Base-by-base conservation (phyloP, 2,888 invertebrate genomes). In the Chirona hameri region DNA sequence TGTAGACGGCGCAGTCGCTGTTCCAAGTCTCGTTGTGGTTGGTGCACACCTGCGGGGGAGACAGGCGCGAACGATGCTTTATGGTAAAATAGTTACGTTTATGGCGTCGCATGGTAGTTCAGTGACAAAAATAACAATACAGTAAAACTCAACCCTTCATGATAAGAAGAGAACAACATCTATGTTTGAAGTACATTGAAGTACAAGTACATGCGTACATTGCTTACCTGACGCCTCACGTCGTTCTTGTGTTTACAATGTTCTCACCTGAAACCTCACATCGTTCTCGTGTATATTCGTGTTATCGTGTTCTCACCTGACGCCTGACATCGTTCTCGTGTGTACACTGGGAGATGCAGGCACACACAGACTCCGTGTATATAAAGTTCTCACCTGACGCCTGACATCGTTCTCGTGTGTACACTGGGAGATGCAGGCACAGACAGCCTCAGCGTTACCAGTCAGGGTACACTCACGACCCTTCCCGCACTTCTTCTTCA, bases 1-100 rank as follows among this genome's bases (percentile, higher is more conserved):
- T 94, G 90, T 98, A 95, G 85, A 98, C 93, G 87, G 96, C 93
- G 89, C 98, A 99, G 89, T 98, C 97, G 21, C 96, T 96, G 82
- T 92, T 89, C 93, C 96, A 98, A 0, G 98, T 99, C 89, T 96
- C 95, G 89, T 98, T 98, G 90, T 93, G 93, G 89, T 95, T 97
- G 84, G 96, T 95, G 91, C 97, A 97, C 83, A 95, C 94, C 93
- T 93, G 87, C 31, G 85, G 84, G 52, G 10, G 81, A n/a, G n/a
- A n/a, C n/a, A 60, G 18, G 24, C 12, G 27, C 39, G 39, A 39
- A 39, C 9, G n/a, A 12, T 14, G 18, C 18, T 81, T 69, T 31
- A 31, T 0, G 12, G 10, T 27, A 29, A 14, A 12, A 24, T 81
- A 0, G 21, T 39, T 60, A 10, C n/a, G 39, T 39, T n/a, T 39